Percentiles rank a stretch among this genome's conserved stretches.
phyloP scores from a whole-genome alignment of 2,888 invertebrate genomes.

The Trissoscelio sp. region DNA sequence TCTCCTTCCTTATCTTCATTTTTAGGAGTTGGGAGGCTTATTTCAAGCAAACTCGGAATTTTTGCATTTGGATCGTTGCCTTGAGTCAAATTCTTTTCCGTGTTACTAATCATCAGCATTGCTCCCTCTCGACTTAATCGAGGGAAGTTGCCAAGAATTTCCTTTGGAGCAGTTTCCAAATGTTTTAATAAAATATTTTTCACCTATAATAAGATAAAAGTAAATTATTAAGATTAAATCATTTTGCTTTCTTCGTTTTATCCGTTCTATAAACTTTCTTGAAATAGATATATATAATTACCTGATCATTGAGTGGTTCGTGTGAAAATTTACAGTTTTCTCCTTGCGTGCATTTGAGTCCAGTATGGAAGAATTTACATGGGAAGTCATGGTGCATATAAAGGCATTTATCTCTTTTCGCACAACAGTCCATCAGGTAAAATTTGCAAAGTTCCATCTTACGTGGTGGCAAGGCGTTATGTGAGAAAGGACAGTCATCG shows the following conservation, averaged over 20 bases:
- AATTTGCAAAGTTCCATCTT: conserved; percentile 98
- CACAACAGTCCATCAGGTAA: conserved; percentile 97
- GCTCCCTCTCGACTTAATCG: conserved; percentile 92
- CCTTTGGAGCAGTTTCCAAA: conserved; percentile 95
- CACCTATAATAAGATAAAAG: conserved; percentile 74
- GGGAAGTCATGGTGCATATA: conserved; percentile 99
- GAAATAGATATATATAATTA: conserved; percentile 77
- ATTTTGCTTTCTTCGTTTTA: too few species aligned
- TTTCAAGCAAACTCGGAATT: conserved; percentile 83
- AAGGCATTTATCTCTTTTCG: conserved; percentile 96
- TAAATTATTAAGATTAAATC: too few species aligned
- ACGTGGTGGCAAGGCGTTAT: conserved; percentile 91
- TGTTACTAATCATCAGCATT: conserved; percentile 84
- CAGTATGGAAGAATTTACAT: conserved; percentile 98
- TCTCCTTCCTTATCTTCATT: conserved; percentile 77
- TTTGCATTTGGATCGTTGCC: conserved; percentile 76
- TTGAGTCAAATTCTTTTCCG: conserved; percentile 78
- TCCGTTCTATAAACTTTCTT: too few species aligned
- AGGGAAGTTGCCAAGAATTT: conserved; percentile 95
- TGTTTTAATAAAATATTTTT: conserved; percentile 86
- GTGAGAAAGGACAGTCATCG: conserved; percentile 93
- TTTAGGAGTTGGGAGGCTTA: conserved; percentile 79
- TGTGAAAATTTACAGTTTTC: conserved; percentile 98
- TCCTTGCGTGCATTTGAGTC: conserved; percentile 91
- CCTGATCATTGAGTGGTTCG: conserved; percentile 92